Percentiles rank a stretch among this genome's conserved stretches.
Evolutionary conservation across 2,888 invertebrate species (phyloP).

Genomic region (Leptopilina drosophilae): DNA sequence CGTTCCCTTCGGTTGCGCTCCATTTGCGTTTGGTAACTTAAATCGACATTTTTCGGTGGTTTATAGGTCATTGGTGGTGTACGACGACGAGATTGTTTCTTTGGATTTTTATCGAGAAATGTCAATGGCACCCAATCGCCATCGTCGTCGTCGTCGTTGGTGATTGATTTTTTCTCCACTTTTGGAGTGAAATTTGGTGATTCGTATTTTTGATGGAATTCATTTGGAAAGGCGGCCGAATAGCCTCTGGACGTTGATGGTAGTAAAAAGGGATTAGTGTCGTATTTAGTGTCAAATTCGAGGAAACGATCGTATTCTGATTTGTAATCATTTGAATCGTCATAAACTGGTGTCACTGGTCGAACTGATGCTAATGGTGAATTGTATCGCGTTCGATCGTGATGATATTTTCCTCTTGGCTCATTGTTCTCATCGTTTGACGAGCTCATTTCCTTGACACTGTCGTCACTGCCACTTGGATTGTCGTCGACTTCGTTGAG

Average conservation of each 20-base stretch:
- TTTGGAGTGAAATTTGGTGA: too few relatives aligned
- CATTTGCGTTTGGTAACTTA: background rate
- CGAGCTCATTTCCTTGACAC: background rate
- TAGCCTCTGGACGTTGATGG: conserved; percentile 6
- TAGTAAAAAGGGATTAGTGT: background rate
- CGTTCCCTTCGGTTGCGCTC: too few relatives aligned
- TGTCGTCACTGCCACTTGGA: background rate
- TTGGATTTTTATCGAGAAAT: background rate
- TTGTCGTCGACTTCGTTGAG: background rate
- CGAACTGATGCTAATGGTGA: background rate
- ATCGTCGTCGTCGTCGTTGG: background rate
- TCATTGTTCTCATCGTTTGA: conserved; percentile 12
- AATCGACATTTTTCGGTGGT: conserved; percentile 1
- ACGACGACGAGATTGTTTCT: background rate
- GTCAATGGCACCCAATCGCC: conserved; percentile 19
- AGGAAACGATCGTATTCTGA: background rate
- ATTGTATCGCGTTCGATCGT: background rate
- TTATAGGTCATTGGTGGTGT: background rate
- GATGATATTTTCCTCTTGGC: background rate
- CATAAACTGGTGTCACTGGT: background rate
- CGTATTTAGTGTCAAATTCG: background rate
- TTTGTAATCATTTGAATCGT: background rate
- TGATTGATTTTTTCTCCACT: background rate
- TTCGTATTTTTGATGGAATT: background rate
- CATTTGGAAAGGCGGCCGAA: background rate